These are phyloP conservation scores for Tetropium fuscum DNA, from an alignment of 2,888 invertebrate genomes.

Conservation along the genomic window DNA sequence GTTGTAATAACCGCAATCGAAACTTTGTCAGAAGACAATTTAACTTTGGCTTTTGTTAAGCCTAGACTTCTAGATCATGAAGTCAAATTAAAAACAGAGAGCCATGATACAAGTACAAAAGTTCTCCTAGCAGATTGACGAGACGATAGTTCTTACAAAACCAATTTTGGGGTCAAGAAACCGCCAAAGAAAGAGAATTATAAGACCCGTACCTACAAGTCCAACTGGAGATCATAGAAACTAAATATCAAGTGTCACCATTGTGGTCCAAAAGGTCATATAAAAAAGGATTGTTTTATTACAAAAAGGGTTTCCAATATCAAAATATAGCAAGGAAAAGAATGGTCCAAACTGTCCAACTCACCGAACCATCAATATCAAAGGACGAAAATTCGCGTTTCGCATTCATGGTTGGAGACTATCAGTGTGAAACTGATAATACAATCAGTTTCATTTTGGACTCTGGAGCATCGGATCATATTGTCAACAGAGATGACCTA, in stretches of 20 bases:
- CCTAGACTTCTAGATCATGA: not conserved
- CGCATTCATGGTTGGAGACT: too few species aligned
- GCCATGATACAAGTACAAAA: not conserved
- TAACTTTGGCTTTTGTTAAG: not conserved
- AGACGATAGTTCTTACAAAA: not conserved
- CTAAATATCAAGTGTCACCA: too few species aligned
- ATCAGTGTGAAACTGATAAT: too few species aligned
- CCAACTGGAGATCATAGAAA: not conserved
- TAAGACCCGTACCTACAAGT: not conserved
- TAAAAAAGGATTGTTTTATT: not conserved
- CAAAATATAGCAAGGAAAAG: not conserved
- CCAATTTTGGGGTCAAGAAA: not conserved
- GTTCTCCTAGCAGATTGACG: not conserved
- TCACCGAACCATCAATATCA: not conserved
- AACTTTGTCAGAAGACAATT: not conserved
- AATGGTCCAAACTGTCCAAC: not conserved
- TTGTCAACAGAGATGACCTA: too few species aligned
- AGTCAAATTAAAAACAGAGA: not conserved
- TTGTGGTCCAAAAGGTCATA: not conserved
- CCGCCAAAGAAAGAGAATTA: not conserved
- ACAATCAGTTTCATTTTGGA: too few species aligned
- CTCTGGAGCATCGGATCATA: too few species aligned
- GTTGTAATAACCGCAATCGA: not conserved
- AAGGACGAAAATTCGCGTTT: not conserved
- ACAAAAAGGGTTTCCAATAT: not conserved